These are phyloP conservation scores for Penaeus monodon DNA, from an alignment of 2,888 invertebrate species.

Conservation along the genomic window DNA sequence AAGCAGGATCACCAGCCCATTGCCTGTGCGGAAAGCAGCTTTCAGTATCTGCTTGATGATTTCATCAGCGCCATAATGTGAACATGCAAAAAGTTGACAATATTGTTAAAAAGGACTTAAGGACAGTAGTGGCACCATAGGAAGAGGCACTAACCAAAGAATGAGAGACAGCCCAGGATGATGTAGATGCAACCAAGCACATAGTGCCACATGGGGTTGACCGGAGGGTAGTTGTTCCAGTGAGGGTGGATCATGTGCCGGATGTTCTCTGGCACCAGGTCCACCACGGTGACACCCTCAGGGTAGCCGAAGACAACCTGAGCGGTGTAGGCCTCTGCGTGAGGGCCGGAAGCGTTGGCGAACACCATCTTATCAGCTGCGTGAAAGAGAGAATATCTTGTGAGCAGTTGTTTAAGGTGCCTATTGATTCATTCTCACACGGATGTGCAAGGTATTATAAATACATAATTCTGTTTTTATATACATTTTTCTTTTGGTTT, in stretches of 20 bases:
- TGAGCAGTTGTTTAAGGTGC: background rate
- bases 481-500: conserved; percentile 14
- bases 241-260: conserved; percentile 67
- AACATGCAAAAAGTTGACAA: too few relatives aligned
- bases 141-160: conserved; percentile 61
- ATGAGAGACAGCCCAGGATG: conserved; percentile 64
- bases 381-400: background rate
- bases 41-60: too few relatives aligned
- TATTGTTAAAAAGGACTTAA: too few relatives aligned
- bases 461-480: conserved; percentile 29
- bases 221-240: conserved; percentile 68
- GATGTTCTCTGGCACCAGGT: conserved; percentile 66
- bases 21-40: conserved; percentile 65
- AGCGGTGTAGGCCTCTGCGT: background rate
- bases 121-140: too few relatives aligned
- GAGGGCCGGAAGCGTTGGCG: background rate
- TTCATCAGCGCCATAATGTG: too few relatives aligned
- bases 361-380: background rate
- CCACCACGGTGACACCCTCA: conserved; percentile 68
- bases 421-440: background rate
- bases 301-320: conserved; percentile 21
- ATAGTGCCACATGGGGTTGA: conserved; percentile 67
- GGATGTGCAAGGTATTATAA: background rate
- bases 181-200: conserved; percentile 66
- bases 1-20: conserved; percentile 66